phyloP scores from a whole-genome alignment of 2,797 vertebrate species.

The Pangasius mekongensis region DNA sequence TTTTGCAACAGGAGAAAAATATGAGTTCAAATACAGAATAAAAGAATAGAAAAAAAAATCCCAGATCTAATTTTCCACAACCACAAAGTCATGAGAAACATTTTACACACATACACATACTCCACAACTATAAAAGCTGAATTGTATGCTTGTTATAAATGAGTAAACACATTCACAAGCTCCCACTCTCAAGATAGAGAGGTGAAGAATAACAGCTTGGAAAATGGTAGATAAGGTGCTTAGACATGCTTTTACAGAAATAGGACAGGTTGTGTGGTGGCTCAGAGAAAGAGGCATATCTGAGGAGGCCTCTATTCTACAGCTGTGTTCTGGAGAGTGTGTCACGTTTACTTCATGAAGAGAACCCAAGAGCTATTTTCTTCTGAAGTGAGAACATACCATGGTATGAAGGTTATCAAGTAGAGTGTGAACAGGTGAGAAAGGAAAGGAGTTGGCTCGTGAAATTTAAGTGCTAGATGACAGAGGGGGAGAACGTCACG shows the following conservation, averaged over 20 bases:
- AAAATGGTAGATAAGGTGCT: conserved; percentile 17
- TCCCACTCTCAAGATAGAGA: conserved; percentile 1
- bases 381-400: conserved; percentile 14
- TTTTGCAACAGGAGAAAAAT: conserved; percentile 18
- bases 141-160: conserved; percentile 10
- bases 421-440: conserved; percentile 76
- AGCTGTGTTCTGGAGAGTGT: conserved; percentile 18
- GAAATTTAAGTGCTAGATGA: conserved; percentile 47
- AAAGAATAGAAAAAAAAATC: background rate
- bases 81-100: conserved; percentile 10
- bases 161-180: conserved; percentile 24
- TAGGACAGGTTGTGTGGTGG: conserved; percentile 2
- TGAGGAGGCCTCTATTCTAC: background rate
- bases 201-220: conserved; percentile 22
- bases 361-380: conserved; percentile 28
- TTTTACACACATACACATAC: conserved; percentile 16
- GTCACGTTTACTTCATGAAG: background rate
- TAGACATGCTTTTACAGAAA: conserved; percentile 35
- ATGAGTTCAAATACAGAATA: background rate
- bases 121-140: background rate
- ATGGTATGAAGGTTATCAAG: conserved; percentile 60
- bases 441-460: conserved; percentile 49
- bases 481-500: conserved; percentile 38
- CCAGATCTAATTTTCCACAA: background rate
- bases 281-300: conserved; percentile 9